phyloP scores from a whole-genome alignment of 2,113 vertebrate species.

The Brienomyrus longianalis region DNA sequence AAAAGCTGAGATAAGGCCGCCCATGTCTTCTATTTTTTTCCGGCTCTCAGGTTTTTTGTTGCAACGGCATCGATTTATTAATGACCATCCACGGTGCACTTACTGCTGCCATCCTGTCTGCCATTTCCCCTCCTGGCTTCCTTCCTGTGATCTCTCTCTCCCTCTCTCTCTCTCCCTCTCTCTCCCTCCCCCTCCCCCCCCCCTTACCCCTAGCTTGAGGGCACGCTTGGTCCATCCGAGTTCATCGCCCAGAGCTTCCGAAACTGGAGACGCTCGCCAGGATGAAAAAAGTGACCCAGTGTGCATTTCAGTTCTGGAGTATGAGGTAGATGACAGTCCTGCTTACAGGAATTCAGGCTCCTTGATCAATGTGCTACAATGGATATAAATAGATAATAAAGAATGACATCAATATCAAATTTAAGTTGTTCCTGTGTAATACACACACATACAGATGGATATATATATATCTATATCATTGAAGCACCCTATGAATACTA shows the following conservation, averaged over 20 bases:
- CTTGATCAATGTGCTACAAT: not conserved
- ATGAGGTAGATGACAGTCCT: not conserved
- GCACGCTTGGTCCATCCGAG: not conserved
- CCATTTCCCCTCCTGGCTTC: not conserved
- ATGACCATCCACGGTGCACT: conserved; percentile 19
- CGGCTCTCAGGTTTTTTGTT: conserved; percentile 16
- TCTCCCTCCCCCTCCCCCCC: not conserved
- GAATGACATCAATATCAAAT: not conserved
- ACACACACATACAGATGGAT: not conserved
- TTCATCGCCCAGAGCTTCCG: not conserved
- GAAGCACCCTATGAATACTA: no score
- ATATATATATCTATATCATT: no score
- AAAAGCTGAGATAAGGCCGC: conserved; percentile 14
- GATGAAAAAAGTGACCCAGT: not conserved
- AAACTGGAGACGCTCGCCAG: not conserved
- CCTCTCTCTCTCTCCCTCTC: not conserved
- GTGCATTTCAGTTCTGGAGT: conserved; percentile 1
- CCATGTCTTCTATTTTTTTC: not conserved
- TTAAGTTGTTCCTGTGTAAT: not conserved
- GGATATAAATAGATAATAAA: conserved; percentile 4
- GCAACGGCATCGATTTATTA: conserved; percentile 25
- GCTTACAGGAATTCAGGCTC: conserved; percentile 2
- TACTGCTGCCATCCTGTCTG: conserved; percentile 18
- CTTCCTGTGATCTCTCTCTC: conserved; percentile 4
- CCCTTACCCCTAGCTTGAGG: not conserved